phyloP scores from a whole-genome alignment of 2,797 vertebrate genomes.

The Malurus splendens region DNA sequence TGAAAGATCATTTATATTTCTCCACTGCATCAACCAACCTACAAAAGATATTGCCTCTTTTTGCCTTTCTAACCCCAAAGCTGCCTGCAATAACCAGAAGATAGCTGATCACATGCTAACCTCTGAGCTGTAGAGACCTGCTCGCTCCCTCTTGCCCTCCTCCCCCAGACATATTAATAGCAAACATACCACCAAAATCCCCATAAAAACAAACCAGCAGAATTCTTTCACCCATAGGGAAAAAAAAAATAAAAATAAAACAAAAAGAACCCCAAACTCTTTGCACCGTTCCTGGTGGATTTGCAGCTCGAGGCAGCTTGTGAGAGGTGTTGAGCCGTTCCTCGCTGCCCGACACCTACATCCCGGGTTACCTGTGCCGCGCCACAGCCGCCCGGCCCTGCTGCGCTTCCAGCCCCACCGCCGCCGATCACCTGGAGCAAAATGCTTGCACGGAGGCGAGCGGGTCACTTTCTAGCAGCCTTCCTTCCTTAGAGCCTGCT shows the following conservation, averaged over 20 bases:
- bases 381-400: neutral
- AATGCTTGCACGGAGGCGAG: neutral
- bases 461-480: neutral
- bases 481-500: conserved; percentile 16
- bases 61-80: conserved; percentile 17
- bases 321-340: neutral
- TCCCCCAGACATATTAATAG: neutral
- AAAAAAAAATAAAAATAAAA: no score
- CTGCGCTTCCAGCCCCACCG: neutral
- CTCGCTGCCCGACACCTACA: neutral
- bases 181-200: neutral
- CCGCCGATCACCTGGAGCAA: neutral
- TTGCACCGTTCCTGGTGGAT: neutral
- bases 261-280: neutral
- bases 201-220: neutral
- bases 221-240: rapidly evolving
- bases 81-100: neutral
- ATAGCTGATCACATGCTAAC: neutral
- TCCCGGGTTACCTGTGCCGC: neutral
- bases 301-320: neutral
- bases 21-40: neutral
- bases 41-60: neutral
- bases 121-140: neutral
- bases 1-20: neutral
- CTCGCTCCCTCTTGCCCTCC: neutral